Percentiles rank a stretch among this genome's conserved stretches.
Evolutionary conservation across 2,113 vertebrate species (phyloP).

Genomic region (Gulo gulo): DNA sequence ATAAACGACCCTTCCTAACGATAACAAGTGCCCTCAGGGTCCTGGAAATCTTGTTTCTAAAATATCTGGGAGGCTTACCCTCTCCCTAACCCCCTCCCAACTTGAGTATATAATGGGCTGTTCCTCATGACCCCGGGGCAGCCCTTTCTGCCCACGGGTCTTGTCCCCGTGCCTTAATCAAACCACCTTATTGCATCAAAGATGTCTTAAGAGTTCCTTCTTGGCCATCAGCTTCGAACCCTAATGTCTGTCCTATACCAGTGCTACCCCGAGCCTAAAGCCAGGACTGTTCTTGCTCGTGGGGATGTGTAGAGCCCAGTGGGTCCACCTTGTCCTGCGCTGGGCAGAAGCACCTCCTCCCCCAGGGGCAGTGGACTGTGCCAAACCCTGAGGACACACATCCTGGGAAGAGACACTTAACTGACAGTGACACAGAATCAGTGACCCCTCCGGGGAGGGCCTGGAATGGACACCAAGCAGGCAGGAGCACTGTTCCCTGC

Average conservation of each 20-base stretch:
- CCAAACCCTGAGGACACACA: conserved; percentile 51
- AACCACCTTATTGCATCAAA: background rate
- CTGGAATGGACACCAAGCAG: conserved; percentile 37
- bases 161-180: background rate
- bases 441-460: conserved; percentile 24
- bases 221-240: background rate
- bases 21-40: background rate
- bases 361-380: background rate
- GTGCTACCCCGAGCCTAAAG: fast-evolving
- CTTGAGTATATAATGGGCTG: background rate
- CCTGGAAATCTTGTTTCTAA: background rate
- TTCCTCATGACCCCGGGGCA: background rate
- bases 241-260: background rate
- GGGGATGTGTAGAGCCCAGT: background rate
- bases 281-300: background rate
- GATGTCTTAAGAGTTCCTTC: background rate
- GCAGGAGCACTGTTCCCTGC: background rate
- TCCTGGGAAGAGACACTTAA: conserved; percentile 16
- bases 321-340: too few relatives aligned
- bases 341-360: background rate
- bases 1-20: too few relatives aligned
- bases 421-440: background rate
- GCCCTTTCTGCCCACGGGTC: background rate
- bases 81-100: background rate
- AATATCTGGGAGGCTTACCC: background rate